Conservation (phyloP, 2,113 vertebrate species). For the Leiothrix lutea region DNA sequence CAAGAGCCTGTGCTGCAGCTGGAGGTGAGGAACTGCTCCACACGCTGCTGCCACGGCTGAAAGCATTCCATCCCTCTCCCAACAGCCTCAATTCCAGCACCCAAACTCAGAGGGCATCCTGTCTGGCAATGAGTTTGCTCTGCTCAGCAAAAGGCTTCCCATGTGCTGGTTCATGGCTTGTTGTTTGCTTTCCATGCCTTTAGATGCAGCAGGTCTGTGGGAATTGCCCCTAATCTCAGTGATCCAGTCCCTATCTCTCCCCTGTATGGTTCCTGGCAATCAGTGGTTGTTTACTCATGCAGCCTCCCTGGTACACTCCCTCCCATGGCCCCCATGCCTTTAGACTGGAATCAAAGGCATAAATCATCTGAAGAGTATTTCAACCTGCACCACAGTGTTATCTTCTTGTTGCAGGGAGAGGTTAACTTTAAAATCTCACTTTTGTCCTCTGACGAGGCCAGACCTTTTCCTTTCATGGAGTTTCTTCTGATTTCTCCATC, state of each 20-base stretch:
- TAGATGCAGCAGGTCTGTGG: not conserved
- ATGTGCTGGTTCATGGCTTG: not conserved
- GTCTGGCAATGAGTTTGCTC: not conserved
- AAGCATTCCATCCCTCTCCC: not conserved
- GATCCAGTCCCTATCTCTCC: not conserved
- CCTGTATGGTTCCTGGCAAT: not conserved
- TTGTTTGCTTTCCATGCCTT: not conserved
- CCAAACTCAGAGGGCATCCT: not conserved
- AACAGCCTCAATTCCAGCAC: not conserved
- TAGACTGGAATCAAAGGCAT: not conserved
- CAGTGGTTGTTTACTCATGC: not conserved
- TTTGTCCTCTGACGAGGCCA: not conserved
- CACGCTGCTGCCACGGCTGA: rapidly evolving
- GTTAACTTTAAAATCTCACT: not conserved
- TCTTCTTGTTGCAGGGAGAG: not conserved
- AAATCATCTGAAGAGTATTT: not conserved
- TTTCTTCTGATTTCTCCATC: not conserved
- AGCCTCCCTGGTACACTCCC: not conserved
- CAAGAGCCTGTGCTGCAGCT: not conserved
- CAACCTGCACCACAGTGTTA: not conserved
- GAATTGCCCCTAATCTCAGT: not conserved
- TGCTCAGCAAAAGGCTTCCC: not conserved
- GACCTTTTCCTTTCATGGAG: not conserved
- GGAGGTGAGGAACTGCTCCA: not conserved
- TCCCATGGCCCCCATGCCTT: not conserved